phyloP scores from a whole-genome alignment of 2,113 vertebrate species.

The Hystrix brachyura region DNA sequence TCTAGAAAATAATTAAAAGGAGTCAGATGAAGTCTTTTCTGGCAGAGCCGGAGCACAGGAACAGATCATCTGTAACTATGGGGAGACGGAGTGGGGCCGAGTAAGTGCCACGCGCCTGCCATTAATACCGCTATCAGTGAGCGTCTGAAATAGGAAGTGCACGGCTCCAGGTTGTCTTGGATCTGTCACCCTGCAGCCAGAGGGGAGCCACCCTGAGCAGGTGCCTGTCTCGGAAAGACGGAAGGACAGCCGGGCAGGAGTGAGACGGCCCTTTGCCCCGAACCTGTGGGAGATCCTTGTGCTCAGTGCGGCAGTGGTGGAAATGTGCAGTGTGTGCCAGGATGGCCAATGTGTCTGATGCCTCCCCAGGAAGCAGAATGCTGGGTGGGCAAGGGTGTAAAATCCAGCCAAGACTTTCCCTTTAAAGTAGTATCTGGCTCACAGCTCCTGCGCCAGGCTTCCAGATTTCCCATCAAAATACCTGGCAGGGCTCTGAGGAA shows the following conservation, averaged over 20 bases:
- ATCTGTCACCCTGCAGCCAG: rapidly evolving
- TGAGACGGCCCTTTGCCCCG: not conserved
- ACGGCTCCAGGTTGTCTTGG: rapidly evolving
- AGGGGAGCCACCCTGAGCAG: rapidly evolving
- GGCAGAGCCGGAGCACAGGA: not conserved
- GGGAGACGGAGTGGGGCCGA: rapidly evolving
- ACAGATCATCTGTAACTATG: rapidly evolving
- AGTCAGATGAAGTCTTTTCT: not conserved
- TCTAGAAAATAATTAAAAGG: constrained; percentile 58
- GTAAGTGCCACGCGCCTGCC: rapidly evolving
- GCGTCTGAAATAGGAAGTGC: not conserved
- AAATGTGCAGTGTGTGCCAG: rapidly evolving
- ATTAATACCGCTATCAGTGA: not conserved
- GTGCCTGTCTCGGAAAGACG: rapidly evolving
- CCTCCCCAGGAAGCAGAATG: not conserved
- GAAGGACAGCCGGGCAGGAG: rapidly evolving
- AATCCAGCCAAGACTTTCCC: rapidly evolving
- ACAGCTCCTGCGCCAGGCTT: rapidly evolving
- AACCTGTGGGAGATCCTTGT: no score
- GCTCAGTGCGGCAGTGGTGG: rapidly evolving
- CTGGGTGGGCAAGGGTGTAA: rapidly evolving
- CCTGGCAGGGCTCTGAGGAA: not conserved
- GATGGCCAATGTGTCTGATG: not conserved
- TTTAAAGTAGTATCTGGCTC: not conserved
- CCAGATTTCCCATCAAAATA: not conserved